These are phyloP conservation scores for Synaphobranchus kaupii DNA, from an alignment of 2,797 vertebrate species.

Conservation along the genomic window DNA sequence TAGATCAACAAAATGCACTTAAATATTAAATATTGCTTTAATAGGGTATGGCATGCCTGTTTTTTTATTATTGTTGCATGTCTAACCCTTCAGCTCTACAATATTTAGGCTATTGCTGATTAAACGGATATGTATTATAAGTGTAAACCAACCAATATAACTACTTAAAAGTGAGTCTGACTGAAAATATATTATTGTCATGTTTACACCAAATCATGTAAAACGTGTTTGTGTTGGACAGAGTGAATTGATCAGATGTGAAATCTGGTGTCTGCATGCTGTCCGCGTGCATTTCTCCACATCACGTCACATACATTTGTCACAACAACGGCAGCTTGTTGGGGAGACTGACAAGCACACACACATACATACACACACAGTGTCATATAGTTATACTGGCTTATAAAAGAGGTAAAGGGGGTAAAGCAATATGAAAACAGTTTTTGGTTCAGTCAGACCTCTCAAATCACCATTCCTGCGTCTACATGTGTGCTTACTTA, in stretches of 20 bases:
- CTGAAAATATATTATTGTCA: not conserved
- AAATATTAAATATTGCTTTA: not conserved
- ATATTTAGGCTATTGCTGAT: not conserved
- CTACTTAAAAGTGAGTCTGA: not conserved
- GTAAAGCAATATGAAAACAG: not conserved
- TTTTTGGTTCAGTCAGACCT: not conserved
- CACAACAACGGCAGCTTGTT: conserved; percentile 21
- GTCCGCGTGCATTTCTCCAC: conserved; percentile 21
- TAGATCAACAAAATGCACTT: not conserved
- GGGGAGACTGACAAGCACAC: not conserved
- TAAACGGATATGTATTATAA: not conserved
- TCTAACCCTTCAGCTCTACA: not conserved
- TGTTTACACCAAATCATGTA: conserved; percentile 18
- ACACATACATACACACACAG: not conserved
- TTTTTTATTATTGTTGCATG: not conserved
- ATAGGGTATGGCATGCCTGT: not conserved
- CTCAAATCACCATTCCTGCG: not conserved
- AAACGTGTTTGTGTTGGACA: conserved; percentile 13
- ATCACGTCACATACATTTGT: conserved; percentile 18
- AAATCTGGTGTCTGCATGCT: conserved; percentile 24
- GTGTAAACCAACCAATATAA: not conserved
- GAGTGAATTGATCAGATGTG: conserved; percentile 28
- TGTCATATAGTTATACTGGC: not conserved
- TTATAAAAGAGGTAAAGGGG: not conserved
- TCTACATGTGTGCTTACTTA: not conserved